Conservation (phyloP, 2,797 vertebrate species). For the Bucorvus abyssinicus region DNA sequence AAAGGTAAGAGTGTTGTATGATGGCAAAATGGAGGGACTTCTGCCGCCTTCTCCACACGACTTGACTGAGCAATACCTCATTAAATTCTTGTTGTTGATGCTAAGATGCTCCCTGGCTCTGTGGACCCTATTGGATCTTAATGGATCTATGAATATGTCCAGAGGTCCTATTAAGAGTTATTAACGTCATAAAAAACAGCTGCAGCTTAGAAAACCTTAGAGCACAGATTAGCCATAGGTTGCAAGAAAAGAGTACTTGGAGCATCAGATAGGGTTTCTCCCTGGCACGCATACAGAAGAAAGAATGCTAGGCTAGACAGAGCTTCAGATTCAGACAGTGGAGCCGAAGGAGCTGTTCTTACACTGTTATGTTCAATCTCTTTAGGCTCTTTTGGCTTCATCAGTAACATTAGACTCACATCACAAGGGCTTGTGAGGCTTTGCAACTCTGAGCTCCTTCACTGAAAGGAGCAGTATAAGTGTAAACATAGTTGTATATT, state of each 20-base stretch:
- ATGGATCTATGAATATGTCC: neutral
- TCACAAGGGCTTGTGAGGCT: neutral
- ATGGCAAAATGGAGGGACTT: neutral
- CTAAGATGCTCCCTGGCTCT: neutral
- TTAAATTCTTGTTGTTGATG: neutral
- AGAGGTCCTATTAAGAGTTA: neutral
- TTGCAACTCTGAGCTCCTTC: neutral
- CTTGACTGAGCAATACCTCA: neutral
- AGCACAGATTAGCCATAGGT: neutral
- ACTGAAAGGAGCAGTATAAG: neutral
- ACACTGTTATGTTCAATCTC: neutral
- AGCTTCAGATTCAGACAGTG: neutral
- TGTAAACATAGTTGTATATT: constrained; percentile 25
- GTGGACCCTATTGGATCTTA: neutral
- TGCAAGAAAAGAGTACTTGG: neutral
- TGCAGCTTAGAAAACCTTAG: neutral
- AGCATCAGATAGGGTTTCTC: neutral
- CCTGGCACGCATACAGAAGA: neutral
- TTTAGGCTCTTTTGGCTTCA: neutral
- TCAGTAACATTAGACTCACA: neutral
- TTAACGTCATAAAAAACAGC: neutral
- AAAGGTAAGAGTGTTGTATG: neutral
- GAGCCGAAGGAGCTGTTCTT: neutral
- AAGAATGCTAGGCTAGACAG: neutral
- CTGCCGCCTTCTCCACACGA: neutral